phyloP scores from a whole-genome alignment of 2,888 invertebrate species.

The Timandra comae region DNA sequence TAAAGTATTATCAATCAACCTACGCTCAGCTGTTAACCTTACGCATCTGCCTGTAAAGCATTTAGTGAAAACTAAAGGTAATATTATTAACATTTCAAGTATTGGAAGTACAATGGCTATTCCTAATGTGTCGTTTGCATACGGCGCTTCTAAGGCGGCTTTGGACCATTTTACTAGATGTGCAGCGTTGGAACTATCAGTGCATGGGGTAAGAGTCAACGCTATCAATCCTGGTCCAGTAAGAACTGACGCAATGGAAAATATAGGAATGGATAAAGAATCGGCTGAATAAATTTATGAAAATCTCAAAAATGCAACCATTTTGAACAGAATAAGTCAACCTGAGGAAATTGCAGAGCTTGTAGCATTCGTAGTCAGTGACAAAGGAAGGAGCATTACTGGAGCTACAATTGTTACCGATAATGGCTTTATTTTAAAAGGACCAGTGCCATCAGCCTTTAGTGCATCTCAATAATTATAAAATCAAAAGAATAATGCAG shows the following conservation, averaged over 20 bases:
- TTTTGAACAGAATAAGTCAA: constrained; percentile 84
- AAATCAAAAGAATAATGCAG: no score
- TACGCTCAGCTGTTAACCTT: constrained; percentile 11
- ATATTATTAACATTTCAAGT: constrained; percentile 23
- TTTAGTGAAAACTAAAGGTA: constrained; percentile 18
- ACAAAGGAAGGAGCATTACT: constrained; percentile 87
- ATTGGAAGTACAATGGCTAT: constrained; percentile 11
- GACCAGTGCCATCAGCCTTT: no score
- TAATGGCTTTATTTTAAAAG: constrained; percentile 13
- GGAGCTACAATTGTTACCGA: constrained; percentile 66
- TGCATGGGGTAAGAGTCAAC: constrained; percentile 78
- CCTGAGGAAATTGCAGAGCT: constrained; percentile 86
- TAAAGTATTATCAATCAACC: constrained; percentile 13
- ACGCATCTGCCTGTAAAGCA: constrained; percentile 17
- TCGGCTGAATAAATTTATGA: no score
- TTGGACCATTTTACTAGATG: constrained; percentile 84
- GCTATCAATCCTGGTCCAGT: constrained; percentile 83
- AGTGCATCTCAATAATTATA: no score
- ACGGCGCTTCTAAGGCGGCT: constrained; percentile 83
- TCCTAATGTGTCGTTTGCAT: constrained; percentile 31
- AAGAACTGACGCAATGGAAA: constrained; percentile 32
- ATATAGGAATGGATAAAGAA: no score
- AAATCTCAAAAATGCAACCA: no score
- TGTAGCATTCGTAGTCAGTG: constrained; percentile 89
- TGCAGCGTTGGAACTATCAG: constrained; percentile 78